Percentiles rank a stretch among this genome's conserved stretches.
phyloP scores from a whole-genome alignment of 1,140 invertebrate species.

The Drosophila murphyi region DNA sequence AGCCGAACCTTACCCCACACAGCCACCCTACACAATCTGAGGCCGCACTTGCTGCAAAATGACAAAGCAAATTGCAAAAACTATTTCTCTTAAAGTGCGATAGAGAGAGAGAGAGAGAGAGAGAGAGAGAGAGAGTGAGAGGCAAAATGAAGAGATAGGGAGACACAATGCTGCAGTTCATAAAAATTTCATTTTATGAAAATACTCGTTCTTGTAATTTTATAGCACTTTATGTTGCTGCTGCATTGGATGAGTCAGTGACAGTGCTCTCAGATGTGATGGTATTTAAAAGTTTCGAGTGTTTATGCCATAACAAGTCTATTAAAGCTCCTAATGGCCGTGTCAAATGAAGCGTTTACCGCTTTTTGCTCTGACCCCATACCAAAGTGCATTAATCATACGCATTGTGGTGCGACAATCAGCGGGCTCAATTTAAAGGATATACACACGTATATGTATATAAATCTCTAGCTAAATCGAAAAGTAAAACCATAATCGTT shows the following conservation, averaged over 20 bases:
- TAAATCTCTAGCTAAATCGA: conserved; percentile 52
- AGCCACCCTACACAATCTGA: conserved; percentile 29
- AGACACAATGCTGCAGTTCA: conserved; percentile 28
- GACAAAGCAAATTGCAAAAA: conserved; percentile 64
- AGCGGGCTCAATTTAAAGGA: conserved; percentile 15
- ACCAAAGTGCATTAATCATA: conserved; percentile 43
- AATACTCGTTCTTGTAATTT: conserved; percentile 45
- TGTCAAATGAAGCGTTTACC: conserved; percentile 37
- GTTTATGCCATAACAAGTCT: conserved; percentile 43
- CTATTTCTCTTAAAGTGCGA: conserved; percentile 44
- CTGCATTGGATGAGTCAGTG: conserved; percentile 22
- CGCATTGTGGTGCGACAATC: conserved; percentile 17
- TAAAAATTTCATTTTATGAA: conserved; percentile 62
- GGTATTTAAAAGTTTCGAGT: conserved; percentile 35
- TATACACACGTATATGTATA: conserved; percentile 18
- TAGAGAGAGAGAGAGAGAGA: not conserved
- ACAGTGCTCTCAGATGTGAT: conserved; percentile 32
- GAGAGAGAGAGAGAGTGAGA: conserved; percentile 1
- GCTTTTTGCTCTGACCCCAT: not conserved
- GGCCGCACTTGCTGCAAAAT: conserved; percentile 41
- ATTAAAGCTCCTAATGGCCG: conserved; percentile 43
- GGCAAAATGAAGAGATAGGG: not conserved
- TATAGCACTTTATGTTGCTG: conserved; percentile 27
- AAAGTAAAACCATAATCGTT: conserved; percentile 51
- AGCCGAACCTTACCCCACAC: conserved; percentile 31